Conservation (phyloP, 2,113 vertebrate genomes). For the Xenopus tropicalis region DNA sequence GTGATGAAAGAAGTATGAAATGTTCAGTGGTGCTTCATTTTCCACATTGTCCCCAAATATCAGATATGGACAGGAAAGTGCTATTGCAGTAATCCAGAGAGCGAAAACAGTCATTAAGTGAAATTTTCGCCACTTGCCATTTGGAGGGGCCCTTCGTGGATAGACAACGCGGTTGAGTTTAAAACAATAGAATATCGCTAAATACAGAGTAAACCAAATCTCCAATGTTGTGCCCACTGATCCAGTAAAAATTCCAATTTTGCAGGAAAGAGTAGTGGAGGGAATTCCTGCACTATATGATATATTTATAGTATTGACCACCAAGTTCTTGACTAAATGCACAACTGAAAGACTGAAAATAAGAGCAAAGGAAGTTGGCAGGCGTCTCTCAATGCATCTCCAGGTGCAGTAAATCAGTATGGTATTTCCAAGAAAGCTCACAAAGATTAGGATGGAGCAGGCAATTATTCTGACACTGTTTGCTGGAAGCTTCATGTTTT, state of each 20-base stretch:
- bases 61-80: conserved; percentile 49
- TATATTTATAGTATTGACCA: conserved; percentile 56
- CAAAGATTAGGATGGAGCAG: conserved; percentile 45
- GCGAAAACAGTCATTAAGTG: conserved; percentile 46
- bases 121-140: conserved; percentile 34
- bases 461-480: conserved; percentile 35
- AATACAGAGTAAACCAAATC: conserved; percentile 56
- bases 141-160: conserved; percentile 39
- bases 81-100: conserved; percentile 48
- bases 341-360: conserved; percentile 55
- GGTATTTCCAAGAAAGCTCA: conserved; percentile 51
- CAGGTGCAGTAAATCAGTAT: conserved; percentile 55
- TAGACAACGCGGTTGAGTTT: conserved; percentile 50
- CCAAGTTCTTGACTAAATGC: conserved; percentile 51
- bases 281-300: conserved; percentile 49
- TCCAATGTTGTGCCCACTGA: conserved; percentile 45
- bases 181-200: conserved; percentile 45
- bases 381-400: conserved; percentile 42
- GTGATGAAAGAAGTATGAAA: conserved; percentile 8
- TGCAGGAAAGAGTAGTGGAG: conserved; percentile 50
- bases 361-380: conserved; percentile 55
- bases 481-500: conserved; percentile 46
- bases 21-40: conserved; percentile 18
- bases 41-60: conserved; percentile 34
- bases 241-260: conserved; percentile 50